phyloP scores from a whole-genome alignment of 2,113 vertebrate genomes.

The Stigmatopora argus region DNA sequence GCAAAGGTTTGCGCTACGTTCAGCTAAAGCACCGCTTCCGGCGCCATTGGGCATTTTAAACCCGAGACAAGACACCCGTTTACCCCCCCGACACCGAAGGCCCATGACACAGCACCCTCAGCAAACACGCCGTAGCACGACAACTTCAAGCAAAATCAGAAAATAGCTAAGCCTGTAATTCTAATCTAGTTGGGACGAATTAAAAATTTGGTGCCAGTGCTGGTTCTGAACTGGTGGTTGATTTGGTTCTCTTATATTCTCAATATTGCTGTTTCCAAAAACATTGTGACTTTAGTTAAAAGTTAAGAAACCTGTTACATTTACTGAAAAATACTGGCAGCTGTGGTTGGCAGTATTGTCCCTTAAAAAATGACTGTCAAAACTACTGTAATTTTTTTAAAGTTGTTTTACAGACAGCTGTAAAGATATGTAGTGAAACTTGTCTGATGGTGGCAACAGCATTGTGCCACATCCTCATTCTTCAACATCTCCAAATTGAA shows the following conservation, averaged over 20 bases:
- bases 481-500: too few species aligned
- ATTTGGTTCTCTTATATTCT: not conserved
- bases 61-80: constrained; percentile 33
- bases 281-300: not conserved
- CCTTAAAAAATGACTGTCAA: too few species aligned
- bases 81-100: constrained; percentile 57
- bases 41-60: constrained; percentile 73
- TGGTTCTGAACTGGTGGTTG: not conserved
- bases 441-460: too few species aligned
- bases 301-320: too few species aligned
- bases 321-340: too few species aligned
- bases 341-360: too few species aligned
- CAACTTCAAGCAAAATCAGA: constrained; percentile 6
- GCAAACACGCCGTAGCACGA: constrained; percentile 13
- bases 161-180: constrained; percentile 53
- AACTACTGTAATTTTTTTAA: too few species aligned
- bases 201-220: constrained; percentile 21
- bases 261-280: not conserved
- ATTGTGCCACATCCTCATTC: too few species aligned
- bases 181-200: constrained; percentile 49
- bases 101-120: constrained; percentile 36
- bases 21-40: constrained; percentile 75
- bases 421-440: too few species aligned
- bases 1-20: constrained; percentile 74
- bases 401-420: too few species aligned